phyloP scores from a whole-genome alignment of 92 coral and sea anemone species.

The Porites evermanni region DNA sequence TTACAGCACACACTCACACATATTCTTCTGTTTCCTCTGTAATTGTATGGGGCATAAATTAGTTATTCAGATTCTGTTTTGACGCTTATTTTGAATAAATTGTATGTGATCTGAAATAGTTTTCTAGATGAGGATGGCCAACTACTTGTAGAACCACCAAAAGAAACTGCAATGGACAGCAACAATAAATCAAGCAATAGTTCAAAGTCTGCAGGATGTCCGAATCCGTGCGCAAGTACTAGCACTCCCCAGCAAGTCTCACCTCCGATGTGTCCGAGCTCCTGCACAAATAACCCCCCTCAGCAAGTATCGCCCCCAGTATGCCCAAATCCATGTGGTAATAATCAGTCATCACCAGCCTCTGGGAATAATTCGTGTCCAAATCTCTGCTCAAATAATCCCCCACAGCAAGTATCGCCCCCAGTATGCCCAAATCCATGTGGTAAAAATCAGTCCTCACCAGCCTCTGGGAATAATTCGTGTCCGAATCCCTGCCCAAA shows the following conservation, averaged over 20 bases:
- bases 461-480: constrained; percentile 1
- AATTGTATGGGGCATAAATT: too few species aligned
- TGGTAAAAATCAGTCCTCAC: not conserved
- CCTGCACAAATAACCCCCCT: constrained; percentile 7
- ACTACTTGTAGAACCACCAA: constrained; percentile 36
- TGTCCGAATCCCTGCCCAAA: constrained; percentile 31
- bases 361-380: constrained; percentile 19
- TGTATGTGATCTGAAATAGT: constrained; percentile 3
- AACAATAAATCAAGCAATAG: constrained; percentile 25
- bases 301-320: not conserved
- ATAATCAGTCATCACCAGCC: not conserved
- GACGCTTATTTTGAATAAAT: too few species aligned
- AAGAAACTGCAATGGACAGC: constrained; percentile 17
- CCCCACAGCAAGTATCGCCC: not conserved
- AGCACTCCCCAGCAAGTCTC: too few species aligned
- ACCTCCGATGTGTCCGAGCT: constrained; percentile 12
- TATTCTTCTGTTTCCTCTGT: too few species aligned
- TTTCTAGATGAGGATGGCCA: constrained; percentile 36
- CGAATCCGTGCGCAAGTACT: too few species aligned
- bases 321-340: constrained; percentile 10
- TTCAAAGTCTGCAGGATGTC: not conserved
- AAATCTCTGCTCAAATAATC: constrained; percentile 21
- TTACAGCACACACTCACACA: too few species aligned
- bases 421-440: constrained; percentile 11
- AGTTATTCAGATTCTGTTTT: too few species aligned